These are phyloP conservation scores for Tetrao urogallus DNA, from an alignment of 2,113 vertebrate genomes.

Conservation along the genomic window DNA sequence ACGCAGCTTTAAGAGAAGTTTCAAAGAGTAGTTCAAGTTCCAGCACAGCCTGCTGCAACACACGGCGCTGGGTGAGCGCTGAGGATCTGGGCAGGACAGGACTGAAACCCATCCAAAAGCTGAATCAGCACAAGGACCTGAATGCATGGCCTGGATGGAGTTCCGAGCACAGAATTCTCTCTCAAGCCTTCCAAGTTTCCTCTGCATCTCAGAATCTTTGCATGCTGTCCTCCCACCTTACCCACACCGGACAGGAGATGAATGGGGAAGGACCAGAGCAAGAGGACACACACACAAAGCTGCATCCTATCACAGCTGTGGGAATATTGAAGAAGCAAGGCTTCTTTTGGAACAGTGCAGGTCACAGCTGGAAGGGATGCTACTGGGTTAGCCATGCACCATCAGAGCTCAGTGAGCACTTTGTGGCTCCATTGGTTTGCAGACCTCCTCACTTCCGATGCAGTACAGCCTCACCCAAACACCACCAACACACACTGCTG, in stretches of 20 bases:
- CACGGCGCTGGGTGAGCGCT: rapidly evolving
- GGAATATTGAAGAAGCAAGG: background rate
- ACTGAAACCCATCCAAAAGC: background rate
- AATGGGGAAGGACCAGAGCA: background rate
- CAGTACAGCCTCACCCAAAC: background rate
- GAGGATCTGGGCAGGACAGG: background rate
- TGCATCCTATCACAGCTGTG: background rate
- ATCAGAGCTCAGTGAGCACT: background rate
- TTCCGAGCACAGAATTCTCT: background rate
- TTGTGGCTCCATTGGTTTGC: background rate
- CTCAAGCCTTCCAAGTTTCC: background rate
- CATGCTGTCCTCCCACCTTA: rapidly evolving
- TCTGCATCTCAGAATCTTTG: background rate
- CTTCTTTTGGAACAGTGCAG: background rate
- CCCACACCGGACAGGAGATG: background rate
- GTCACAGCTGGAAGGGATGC: background rate
- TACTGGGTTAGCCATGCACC: rapidly evolving
- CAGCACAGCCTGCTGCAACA: background rate
- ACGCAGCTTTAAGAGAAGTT: background rate
- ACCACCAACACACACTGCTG: rapidly evolving
- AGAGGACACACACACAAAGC: background rate
- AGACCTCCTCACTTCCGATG: background rate
- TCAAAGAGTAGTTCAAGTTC: background rate
- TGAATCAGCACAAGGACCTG: background rate
- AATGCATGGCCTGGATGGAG: background rate